These are phyloP conservation scores for Syngnathus floridae DNA, from an alignment of 2,113 vertebrate genomes.

Conservation along the genomic window DNA sequence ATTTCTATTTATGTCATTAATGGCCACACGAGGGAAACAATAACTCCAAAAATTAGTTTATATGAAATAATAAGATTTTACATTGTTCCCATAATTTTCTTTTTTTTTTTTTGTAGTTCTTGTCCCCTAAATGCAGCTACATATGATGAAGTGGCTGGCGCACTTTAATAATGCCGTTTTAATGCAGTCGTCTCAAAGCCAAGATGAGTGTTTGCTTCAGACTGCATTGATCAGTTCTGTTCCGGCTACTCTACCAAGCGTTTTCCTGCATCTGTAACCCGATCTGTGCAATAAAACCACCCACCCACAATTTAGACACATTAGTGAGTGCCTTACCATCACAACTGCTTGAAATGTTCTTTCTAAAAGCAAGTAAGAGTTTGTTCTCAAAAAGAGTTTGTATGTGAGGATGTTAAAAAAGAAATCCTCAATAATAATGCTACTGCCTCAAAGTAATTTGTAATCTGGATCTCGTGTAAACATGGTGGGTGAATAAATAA, in stretches of 20 bases:
- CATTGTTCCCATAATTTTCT: too few species aligned
- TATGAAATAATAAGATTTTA: too few species aligned
- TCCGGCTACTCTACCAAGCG: background rate
- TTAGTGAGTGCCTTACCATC: background rate
- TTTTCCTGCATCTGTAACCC: background rate
- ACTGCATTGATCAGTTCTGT: background rate
- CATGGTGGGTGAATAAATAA: conserved; percentile 3
- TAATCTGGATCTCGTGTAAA: conserved; percentile 50
- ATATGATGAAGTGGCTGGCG: background rate
- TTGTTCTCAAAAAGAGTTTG: background rate
- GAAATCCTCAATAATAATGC: conserved; percentile 31
- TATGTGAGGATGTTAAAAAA: background rate
- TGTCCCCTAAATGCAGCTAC: too few species aligned
- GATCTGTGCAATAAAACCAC: background rate
- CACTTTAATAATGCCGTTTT: background rate
- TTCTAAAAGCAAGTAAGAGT: background rate
- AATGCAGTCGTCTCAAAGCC: background rate
- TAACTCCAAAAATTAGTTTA: too few species aligned
- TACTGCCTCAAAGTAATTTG: background rate
- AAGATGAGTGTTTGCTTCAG: background rate
- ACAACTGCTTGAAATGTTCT: background rate
- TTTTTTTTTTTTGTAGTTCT: too few species aligned
- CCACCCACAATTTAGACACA: background rate
- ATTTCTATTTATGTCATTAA: too few species aligned
- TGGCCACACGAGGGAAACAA: too few species aligned